Conservation (phyloP, 2,888 invertebrate species). For the Acanthosepion lycidas region DNA sequence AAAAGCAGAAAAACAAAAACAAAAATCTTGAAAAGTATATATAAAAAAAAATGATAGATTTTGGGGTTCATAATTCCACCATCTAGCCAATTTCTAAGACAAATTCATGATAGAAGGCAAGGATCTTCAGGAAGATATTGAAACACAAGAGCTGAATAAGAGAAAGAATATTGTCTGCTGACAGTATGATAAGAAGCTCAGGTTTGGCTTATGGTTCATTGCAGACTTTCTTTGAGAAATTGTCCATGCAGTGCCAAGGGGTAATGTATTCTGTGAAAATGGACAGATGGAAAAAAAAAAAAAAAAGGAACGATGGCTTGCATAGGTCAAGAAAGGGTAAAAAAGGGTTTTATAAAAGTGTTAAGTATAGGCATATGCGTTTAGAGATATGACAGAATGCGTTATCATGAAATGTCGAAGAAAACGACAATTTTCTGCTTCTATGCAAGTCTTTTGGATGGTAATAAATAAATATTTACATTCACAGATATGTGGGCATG, state of each 20-base stretch:
- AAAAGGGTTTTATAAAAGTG: too few relatives aligned
- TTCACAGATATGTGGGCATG: not conserved
- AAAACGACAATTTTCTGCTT: not conserved
- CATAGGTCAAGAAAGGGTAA: not conserved
- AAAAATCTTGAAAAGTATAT: too few relatives aligned
- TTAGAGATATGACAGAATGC: not conserved
- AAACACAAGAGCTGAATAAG: not conserved
- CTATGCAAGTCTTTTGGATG: not conserved
- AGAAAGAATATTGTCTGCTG: not conserved
- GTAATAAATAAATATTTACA: not conserved
- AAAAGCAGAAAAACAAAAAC: too few relatives aligned
- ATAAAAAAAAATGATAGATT: not conserved
- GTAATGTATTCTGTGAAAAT: slow-evolving; percentile 9
- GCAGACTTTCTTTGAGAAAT: not conserved
- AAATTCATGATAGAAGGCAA: not conserved
- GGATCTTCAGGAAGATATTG: not conserved
- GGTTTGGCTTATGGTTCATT: not conserved
- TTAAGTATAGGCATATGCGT: not conserved
- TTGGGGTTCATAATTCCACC: not conserved
- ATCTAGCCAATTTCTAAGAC: not conserved
- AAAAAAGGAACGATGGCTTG: not conserved
- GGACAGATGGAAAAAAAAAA: too few relatives aligned
- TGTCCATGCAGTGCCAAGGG: not conserved
- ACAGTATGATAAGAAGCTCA: not conserved
- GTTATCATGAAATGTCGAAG: not conserved